These are phyloP conservation scores for Nibea coibor DNA, from an alignment of 2,113 vertebrate genomes.

Conservation along the genomic window DNA sequence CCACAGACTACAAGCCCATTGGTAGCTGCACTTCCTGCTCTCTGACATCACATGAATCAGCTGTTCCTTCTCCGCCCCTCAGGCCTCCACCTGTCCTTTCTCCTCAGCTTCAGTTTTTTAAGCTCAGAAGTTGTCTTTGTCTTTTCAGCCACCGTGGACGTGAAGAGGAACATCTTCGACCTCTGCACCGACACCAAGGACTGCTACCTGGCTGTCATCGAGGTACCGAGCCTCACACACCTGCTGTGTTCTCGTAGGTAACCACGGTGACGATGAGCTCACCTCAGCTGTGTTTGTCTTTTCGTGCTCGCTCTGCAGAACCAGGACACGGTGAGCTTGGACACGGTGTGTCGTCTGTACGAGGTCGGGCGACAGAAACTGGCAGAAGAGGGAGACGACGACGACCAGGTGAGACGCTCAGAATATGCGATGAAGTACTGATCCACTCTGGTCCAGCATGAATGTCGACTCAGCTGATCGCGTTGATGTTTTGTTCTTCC, in stretches of 20 bases:
- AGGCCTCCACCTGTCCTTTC: too few relatives aligned
- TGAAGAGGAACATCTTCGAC: constrained; percentile 97
- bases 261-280: too few relatives aligned
- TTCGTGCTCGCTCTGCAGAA: constrained; percentile 82
- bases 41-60: neutral
- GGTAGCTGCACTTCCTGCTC: constrained; percentile 77
- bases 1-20: constrained; percentile 97
- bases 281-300: neutral
- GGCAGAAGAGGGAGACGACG: constrained; percentile 95
- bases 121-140: neutral
- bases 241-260: neutral
- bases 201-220: constrained; percentile 96
- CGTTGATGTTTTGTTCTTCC: neutral
- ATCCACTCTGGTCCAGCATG: too few relatives aligned
- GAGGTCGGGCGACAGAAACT: constrained; percentile 95
- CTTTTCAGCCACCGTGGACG: constrained; percentile 92
- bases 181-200: constrained; percentile 96
- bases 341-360: constrained; percentile 95
- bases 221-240: constrained; percentile 81
- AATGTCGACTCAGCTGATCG: neutral
- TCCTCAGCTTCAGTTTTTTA: neutral
- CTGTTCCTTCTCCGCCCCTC: too few relatives aligned
- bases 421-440: too few relatives aligned
- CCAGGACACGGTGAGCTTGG: constrained; percentile 94
- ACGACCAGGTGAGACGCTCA: constrained; percentile 88